Evolutionary conservation across 2,113 vertebrate genomes (phyloP).

Genomic region (Catagonus wagneri): DNA sequence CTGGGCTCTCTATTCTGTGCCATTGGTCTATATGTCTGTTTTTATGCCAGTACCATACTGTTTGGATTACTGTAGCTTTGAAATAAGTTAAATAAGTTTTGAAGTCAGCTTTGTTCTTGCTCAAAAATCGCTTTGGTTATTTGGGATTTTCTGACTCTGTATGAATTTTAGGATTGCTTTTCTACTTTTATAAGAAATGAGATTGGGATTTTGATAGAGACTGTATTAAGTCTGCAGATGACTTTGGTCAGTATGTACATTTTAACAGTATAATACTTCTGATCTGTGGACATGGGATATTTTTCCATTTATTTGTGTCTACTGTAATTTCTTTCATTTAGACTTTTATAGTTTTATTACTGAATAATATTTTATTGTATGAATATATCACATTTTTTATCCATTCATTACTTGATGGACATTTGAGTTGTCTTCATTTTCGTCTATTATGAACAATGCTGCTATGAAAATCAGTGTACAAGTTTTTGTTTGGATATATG

Average conservation of each 20-base stretch:
- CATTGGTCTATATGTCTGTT: neutral
- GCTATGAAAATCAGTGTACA: slow-evolving; percentile 10
- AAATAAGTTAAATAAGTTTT: neutral
- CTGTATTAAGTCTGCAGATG: neutral
- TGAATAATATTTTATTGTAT: neutral
- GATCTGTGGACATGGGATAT: neutral
- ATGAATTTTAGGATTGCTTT: slow-evolving; percentile 29
- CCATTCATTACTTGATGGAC: neutral
- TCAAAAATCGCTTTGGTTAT: neutral
- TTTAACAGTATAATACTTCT: slow-evolving; percentile 6
- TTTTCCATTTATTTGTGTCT: neutral
- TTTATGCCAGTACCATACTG: neutral
- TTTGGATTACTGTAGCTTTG: neutral
- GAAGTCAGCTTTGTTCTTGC: neutral
- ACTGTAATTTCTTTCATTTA: neutral
- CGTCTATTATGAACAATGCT: neutral
- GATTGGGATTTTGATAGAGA: neutral
- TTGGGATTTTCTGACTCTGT: neutral
- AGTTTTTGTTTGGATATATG: slow-evolving; percentile 16
- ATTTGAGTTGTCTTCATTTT: neutral
- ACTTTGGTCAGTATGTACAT: neutral
- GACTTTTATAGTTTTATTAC: slow-evolving; percentile 10
- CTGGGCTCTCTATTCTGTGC: neutral
- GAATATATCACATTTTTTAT: neutral
- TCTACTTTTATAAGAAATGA: neutral